Percentiles rank a stretch among this genome's conserved stretches.
Evolutionary conservation across 2,113 vertebrate genomes (phyloP).

Genomic region (Ivindomyrus marchei): DNA sequence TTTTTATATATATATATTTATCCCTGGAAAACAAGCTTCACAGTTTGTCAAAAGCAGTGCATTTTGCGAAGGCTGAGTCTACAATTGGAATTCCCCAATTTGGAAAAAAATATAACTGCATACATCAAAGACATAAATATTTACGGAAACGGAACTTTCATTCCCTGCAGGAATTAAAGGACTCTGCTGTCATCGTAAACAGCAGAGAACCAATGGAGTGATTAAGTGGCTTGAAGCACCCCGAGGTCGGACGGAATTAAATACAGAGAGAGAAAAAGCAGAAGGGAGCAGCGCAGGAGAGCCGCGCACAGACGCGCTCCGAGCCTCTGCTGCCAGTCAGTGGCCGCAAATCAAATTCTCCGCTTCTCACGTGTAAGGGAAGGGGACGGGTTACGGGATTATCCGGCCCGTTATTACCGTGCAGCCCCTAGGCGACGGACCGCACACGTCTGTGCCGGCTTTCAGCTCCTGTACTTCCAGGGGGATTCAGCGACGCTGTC

Average conservation of each 20-base stretch:
- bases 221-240: conserved; percentile 7
- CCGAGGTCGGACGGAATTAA: neutral
- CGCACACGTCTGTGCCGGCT: neutral
- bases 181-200: neutral
- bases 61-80: neutral
- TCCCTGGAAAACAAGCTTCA: neutral
- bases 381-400: neutral
- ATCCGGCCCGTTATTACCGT: neutral
- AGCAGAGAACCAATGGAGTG: neutral
- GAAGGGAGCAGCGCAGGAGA: neutral
- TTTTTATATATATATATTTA: neutral
- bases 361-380: neutral
- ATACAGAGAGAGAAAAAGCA: neutral
- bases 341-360: conserved; percentile 11
- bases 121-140: neutral
- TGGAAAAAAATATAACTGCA: neutral
- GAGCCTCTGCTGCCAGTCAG: conserved; percentile 42
- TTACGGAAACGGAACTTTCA: neutral
- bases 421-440: neutral
- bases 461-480: neutral
- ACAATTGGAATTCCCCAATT: neutral
- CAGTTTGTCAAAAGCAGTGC: neutral
- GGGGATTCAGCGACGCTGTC: neutral
- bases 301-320: neutral
- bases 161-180: neutral